Base-by-base conservation (phyloP, 2,888 invertebrate species). In the Perithous albicinctus region DNA sequence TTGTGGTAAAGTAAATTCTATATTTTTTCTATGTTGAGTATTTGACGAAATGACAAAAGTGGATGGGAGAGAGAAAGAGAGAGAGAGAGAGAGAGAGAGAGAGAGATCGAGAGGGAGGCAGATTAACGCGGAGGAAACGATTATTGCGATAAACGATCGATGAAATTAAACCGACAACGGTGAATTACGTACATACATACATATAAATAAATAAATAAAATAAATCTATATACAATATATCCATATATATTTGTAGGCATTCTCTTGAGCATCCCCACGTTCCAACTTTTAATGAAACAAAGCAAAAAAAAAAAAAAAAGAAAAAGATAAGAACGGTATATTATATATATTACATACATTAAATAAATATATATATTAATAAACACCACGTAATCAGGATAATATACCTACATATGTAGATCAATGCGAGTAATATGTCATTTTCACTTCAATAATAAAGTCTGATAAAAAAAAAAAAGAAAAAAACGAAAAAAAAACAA, bases 21-120 rank as follows among this genome's bases (percentile, higher is more conserved):
- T 92, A 92, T 92, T 92, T 92, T 92, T 92, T 92, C 91, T 92
- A 92, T 92, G 91, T 92, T 92, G 90, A 91, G 90, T 90, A 91
- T 92, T 88, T 84, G 84, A 84, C 86, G 80, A 85, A 82, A 86
- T 84, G 80, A 85, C 54, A 86, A 73, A 64, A 82, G 66, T 56
- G 80, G 5, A 80, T 76, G 70, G 51, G 79, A 86, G 83, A 83
- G 80, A 73, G 63, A 59, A 29, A 41, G 43, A 77, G 8, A 1
- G 59, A 32, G 59, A 59, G 59, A 12, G 7, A 32, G 18, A 59
- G 15, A 18, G 8, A 1, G 59, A 32, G 59, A 59, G 59, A 12
- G 7, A 32, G 18, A 59, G 15, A 75, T 54, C 51, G 23, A 23
- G 51, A n/a, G 10, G 23, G 38, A 43, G 41, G 41, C 38, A n/a